phyloP scores from a whole-genome alignment of 53 echinoderm and acorn worm species.

The Actinopyga echinites region DNA sequence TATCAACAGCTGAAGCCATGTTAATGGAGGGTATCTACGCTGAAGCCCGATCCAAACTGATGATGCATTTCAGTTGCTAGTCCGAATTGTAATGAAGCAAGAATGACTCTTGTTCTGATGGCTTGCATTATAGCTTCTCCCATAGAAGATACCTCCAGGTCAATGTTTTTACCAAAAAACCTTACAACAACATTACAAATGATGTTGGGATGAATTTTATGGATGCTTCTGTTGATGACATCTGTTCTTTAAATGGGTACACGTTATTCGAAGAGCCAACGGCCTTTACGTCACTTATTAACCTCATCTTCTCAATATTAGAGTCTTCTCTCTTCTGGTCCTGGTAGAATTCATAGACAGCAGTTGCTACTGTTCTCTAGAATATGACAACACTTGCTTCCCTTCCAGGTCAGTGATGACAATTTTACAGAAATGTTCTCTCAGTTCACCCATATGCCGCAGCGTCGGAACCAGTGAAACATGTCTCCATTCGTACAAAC shows the following conservation, averaged over 20 bases:
- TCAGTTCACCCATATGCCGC: no score
- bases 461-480: no score
- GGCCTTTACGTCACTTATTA: constrained; percentile 36
- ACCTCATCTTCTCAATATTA: constrained; percentile 13
- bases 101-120: constrained; percentile 20
- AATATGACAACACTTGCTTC: constrained; percentile 33
- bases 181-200: constrained; percentile 15
- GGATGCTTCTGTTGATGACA: neutral
- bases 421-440: constrained; percentile 19
- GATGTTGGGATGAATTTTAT: constrained; percentile 20
- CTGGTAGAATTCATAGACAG: constrained; percentile 15
- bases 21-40: constrained; percentile 24
- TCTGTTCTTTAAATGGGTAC: constrained; percentile 19
- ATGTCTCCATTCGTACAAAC: no score
- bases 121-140: constrained; percentile 53
- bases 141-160: constrained; percentile 38
- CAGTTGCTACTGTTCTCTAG: neutral
- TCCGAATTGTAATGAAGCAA: constrained; percentile 52
- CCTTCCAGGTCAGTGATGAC: constrained; percentile 37
- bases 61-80: constrained; percentile 52
- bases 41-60: constrained; percentile 52
- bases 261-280: neutral
- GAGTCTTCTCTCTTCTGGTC: neutral
- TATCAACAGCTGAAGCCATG: constrained; percentile 49
- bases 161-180: constrained; percentile 39